These are phyloP conservation scores for Aldrovandia affinis DNA, from an alignment of 2,797 vertebrate genomes.

Conservation along the genomic window DNA sequence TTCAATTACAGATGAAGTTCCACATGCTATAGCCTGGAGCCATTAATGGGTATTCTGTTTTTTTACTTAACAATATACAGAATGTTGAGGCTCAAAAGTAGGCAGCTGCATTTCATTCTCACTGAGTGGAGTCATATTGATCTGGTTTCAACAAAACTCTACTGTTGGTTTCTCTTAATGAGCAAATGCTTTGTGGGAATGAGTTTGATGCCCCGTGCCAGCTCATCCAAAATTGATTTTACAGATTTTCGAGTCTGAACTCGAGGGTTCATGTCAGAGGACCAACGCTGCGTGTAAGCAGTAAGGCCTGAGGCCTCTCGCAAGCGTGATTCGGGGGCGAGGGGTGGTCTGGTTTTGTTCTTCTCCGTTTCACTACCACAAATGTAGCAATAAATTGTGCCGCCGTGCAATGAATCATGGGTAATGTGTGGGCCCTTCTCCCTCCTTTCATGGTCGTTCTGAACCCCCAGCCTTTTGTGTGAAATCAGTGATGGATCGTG, in stretches of 20 bases:
- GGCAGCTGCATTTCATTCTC: background rate
- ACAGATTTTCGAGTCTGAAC: background rate
- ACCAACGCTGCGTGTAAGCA: background rate
- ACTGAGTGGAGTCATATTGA: background rate
- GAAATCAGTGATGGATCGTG: too few relatives aligned
- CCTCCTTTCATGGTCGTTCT: too few relatives aligned
- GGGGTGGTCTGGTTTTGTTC: background rate
- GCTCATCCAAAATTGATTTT: background rate
- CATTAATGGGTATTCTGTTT: background rate
- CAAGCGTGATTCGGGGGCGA: background rate
- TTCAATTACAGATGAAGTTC: slow-evolving; percentile 35
- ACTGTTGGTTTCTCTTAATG: background rate
- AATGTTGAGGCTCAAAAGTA: background rate
- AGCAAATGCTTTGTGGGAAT: background rate
- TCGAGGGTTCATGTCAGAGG: background rate
- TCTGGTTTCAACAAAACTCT: background rate
- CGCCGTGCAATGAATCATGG: background rate
- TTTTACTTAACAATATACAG: background rate
- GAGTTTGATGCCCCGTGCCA: background rate
- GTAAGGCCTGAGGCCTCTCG: background rate
- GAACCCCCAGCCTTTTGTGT: too few relatives aligned
- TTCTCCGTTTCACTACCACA: background rate
- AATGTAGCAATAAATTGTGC: background rate
- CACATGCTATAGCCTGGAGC: slow-evolving; percentile 26
- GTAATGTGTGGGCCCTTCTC: background rate